Evolutionary conservation across 2,113 vertebrate genomes (phyloP), one percentile per base, ranked within the genome.

Genomic region (Leucopsar rothschildi): DNA sequence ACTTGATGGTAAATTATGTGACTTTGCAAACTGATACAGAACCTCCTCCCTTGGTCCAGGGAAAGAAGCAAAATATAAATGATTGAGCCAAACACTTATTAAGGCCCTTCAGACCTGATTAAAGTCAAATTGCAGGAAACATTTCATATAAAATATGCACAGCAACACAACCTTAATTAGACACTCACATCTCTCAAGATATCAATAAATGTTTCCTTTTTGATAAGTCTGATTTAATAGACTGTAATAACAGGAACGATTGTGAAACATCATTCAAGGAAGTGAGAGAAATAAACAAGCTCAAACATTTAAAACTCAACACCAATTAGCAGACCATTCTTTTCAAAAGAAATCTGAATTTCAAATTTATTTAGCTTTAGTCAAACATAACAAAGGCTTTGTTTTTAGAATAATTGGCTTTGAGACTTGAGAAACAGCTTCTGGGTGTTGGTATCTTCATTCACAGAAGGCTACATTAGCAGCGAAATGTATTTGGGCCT

Each of bases 171-270:
- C 85, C 88, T 96, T 96, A 97, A 98, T 98, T 96, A 97, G 96
- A 95, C 44, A 49, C 69, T 92, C 87, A 87, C 19, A 8, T 95
- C 95, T 97, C 97, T 85, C 92, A 97, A 97, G 96, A 94, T 96
- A 97, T 96, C 97, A 97, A 97, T 98, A 97, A 96, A 97, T 72
- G 85, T 96, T 97, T 97, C 96, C 91, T 96, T 97, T 97, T 92
- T 97, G 96, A 97, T 97, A 95, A 84, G 82, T 93, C 96, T 97
- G 93, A 94, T 95, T 97, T 97, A 97, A 96, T 96, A 96, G 95
- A 94, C 93, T 61, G 37, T 95, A 97, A 91, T 96, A 97, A 91
- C 50, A 18, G 90, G 87, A 87, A 82, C 25, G 28, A 72, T 95
- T 95, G 95, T 91, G 95, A 97, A 95, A 96, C 80, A 60, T 95